Evolutionary conservation across 1,140 invertebrate genomes (phyloP), one percentile per base, ranked within the genome.

Genomic region (Lasioglossum albipes): DNA sequence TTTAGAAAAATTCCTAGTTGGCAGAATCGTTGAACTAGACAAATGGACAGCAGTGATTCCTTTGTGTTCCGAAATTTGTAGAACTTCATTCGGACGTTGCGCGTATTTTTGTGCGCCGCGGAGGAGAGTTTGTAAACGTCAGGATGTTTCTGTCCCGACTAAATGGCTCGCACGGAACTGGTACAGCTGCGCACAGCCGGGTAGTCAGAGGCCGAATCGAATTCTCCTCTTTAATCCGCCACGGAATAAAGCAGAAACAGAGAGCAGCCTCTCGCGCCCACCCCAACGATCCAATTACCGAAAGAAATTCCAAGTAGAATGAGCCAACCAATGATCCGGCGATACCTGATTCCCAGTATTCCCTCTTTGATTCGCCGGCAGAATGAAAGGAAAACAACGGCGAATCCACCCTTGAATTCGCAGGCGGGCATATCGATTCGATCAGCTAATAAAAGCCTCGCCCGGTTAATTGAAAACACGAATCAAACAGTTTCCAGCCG

Each of bases 291-390:
- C 57, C 57, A 59, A 59, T 59, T 59, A 59, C 57, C n/a, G 57
- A 59, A 27, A 64, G 22, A 64, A 64, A 64, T 64, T 64, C 20
- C 66, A 67, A 67, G 66, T 67, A 67, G 66, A 42, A 67, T n/a
- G 20, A 45, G 20, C 20, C 41, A 49, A 49, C 66, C 20, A 45
- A 45, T 67, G 66, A 67, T 67, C 66, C 36, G 36, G 12, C 65
- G 41, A 18, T 22, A 7, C 16, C 27, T 9, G 31, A 72, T n/a
- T n/a, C 36, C 6, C 6, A 41, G 6, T 2, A 72, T 10, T 12
- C 20, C 7, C 65, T 12, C 65, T n/a, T 41, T 42, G 31, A 67
- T 67, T 45, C 4, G 5, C 41, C 36, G 42, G n/a, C 7, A 41
- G 22, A 67, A 67, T 67, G 41, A 45, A 49, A 67, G 20, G 2